These are phyloP conservation scores for Myotis findleyi DNA, from an alignment of 2,797 vertebrate genomes.

Conservation along the genomic window DNA sequence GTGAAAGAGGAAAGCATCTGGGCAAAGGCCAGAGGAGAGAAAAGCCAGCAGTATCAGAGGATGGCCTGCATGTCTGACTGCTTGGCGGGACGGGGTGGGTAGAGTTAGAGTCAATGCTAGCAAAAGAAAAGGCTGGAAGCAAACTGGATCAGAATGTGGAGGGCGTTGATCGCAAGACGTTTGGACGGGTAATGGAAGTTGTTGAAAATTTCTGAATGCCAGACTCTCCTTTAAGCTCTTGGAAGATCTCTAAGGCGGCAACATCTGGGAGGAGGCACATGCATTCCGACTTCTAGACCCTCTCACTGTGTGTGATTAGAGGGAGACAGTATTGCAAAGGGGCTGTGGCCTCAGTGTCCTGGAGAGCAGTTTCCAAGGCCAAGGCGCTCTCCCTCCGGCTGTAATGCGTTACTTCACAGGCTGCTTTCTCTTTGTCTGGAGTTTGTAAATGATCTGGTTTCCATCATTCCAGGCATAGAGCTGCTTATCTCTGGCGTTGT, in stretches of 20 bases:
- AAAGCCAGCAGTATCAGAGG: background rate
- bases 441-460: slow-evolving; percentile 95
- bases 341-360: background rate
- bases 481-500: slow-evolving; percentile 93
- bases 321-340: background rate
- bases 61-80: background rate
- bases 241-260: background rate
- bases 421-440: slow-evolving; percentile 87
- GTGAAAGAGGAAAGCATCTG: background rate
- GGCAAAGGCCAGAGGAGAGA: background rate
- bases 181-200: background rate
- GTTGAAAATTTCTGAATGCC: background rate
- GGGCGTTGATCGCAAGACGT: background rate
- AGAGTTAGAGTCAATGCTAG: background rate
- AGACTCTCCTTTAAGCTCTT: background rate
- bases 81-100: background rate
- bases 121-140: background rate
- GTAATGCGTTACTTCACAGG: slow-evolving; percentile 4
- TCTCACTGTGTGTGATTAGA: background rate
- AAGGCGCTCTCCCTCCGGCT: background rate
- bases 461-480: slow-evolving; percentile 97
- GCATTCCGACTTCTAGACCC: background rate
- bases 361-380: background rate
- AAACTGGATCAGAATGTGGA: slow-evolving; percentile 9
- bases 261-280: background rate